Evolutionary conservation across 2,113 vertebrate genomes (phyloP).

Genomic region (Ceuthmochares aereus): DNA sequence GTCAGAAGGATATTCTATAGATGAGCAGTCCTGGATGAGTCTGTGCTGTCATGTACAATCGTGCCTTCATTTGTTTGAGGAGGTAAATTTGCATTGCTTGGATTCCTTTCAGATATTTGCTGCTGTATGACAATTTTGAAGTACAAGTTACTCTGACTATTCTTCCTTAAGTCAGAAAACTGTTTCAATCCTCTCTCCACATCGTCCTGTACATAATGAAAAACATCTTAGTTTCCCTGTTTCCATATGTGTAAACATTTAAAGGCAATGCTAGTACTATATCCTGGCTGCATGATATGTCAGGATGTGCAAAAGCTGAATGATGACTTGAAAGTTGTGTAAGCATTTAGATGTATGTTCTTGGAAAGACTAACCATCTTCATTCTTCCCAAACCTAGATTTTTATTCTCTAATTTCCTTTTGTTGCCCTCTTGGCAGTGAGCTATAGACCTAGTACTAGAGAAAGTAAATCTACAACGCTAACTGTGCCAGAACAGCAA

Average conservation of each 20-base stretch:
- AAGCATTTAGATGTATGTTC: neutral
- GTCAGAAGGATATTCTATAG: neutral
- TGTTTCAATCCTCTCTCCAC: neutral
- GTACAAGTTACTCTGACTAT: neutral
- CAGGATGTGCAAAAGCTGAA: neutral
- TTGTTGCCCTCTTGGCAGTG: constrained; percentile 78
- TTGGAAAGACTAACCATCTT: neutral
- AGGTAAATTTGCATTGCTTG: neutral
- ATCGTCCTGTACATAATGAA: neutral
- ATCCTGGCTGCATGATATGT: constrained; percentile 55
- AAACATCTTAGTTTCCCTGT: neutral
- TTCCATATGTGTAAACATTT: neutral
- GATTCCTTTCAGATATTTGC: neutral
- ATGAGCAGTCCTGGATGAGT: neutral
- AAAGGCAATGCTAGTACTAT: constrained; percentile 24
- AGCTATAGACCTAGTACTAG: constrained; percentile 90
- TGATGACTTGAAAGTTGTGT: neutral
- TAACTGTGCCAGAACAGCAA: constrained; percentile 95
- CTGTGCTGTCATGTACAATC: neutral
- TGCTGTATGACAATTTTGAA: neutral
- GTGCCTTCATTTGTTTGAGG: neutral
- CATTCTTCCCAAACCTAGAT: neutral
- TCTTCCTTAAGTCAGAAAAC: neutral
- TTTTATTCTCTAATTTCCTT: constrained; percentile 33
- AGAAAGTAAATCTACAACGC: constrained; percentile 86